phyloP scores from a whole-genome alignment of 2,888 invertebrate genomes.

The Spilarctia lutea region DNA sequence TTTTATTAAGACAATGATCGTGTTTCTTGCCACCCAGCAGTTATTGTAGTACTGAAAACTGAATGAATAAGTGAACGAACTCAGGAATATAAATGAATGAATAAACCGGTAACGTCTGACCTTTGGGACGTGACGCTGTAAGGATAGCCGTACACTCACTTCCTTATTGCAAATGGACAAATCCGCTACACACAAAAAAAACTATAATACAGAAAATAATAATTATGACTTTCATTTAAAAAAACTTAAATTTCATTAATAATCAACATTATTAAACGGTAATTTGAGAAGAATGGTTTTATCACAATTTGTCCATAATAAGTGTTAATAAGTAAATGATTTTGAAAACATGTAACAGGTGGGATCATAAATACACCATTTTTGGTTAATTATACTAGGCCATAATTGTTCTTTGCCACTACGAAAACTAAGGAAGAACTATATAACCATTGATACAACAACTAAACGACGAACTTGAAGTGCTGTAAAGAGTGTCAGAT shows the following conservation, averaged over 20 bases:
- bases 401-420: neutral
- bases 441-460: neutral
- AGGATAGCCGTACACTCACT: constrained; percentile 7
- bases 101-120: constrained; percentile 19
- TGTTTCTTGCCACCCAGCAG: constrained; percentile 16
- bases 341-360: neutral
- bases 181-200: neutral
- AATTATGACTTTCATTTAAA: no score
- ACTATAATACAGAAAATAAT: neutral
- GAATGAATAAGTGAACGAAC: constrained; percentile 35
- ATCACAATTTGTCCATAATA: no score
- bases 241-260: no score
- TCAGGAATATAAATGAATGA: constrained; percentile 29
- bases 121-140: constrained; percentile 11
- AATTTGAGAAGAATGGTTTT: no score
- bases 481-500: no score
- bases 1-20: neutral
- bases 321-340: no score
- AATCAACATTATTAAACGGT: no score
- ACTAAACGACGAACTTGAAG: neutral
- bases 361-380: neutral
- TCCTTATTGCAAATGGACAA: neutral
- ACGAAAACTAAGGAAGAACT: neutral
- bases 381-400: neutral
- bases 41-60: constrained; percentile 20